Evolutionary conservation across 2,113 vertebrate species (phyloP), one percentile per base, ranked within the genome.

Genomic region (Maccullochella peelii): DNA sequence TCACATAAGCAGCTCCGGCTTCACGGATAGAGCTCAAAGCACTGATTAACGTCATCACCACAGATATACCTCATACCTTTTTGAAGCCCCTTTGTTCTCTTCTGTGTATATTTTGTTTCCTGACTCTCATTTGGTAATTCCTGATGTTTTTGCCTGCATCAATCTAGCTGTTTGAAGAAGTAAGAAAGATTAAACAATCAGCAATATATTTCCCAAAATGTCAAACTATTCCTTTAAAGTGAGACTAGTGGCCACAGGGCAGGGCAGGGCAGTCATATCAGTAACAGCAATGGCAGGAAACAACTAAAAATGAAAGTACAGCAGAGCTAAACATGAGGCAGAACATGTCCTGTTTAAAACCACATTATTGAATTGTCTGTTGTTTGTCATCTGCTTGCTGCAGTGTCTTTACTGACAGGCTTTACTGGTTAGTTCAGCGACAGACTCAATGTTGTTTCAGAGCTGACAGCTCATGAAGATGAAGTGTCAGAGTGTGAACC

Each of bases 381-480:
- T 62, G 55, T 83, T 62, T 82, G 67, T 87, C 54, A 30, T 62
- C 63, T 55, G 42, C 38, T 73, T 69, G 61, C 76, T 52, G 21
- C 33, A 6, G 33, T 33, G 27, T 27, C 66, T 71, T 82, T 6
- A 67, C 42, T 73, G 63, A 79, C 62, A 49, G 59, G 66, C 70
- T 79, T 61, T 66, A 55, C 70, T 8, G 42, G 50, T 81, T 74
- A 62, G 38, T 27, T 74, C 52, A 50, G 36, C 8, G 0, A 61
- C 54, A 52, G 62, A 62, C 65, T 86, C 9, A 0, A 23, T 75
- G 77, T 69, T 77, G 75, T 82, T 79, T 77, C 42, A 11, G 49
- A 74, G 81, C 30, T 80, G 86, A 86, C 79, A 61, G 58, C 66
- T 84, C 61, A 30, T 76, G 58, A 87, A 65, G 61, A 86, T 81